A percentile compares a stretch with the other conserved stretches of the same genome.
phyloP scores from a whole-genome alignment of 1,140 invertebrate species.

The Belonocnema kinseyi region DNA sequence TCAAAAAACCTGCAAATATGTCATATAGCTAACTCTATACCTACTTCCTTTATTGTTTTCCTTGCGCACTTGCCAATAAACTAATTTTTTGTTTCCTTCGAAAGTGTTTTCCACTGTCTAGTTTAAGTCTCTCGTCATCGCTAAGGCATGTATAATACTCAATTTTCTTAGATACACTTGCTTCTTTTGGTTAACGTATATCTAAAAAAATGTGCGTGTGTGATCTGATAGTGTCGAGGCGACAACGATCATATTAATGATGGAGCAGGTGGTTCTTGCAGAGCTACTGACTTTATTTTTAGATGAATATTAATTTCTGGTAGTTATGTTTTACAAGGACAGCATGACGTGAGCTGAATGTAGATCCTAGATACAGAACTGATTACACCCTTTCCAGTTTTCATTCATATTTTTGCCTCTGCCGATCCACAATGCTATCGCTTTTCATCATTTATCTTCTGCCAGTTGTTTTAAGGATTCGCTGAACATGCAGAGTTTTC shows the following conservation, averaged over 20 bases:
- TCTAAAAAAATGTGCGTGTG: no score
- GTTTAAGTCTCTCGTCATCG: no score
- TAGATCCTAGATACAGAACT: constrained; percentile 16
- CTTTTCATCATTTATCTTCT: neutral
- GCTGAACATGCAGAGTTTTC: neutral
- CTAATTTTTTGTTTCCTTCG: no score
- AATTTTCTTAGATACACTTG: no score
- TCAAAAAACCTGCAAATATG: no score
- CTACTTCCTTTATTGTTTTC: no score
- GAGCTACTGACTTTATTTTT: neutral
- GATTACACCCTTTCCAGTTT: neutral
- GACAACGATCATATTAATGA: constrained; percentile 3
- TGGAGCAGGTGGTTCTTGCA: constrained; percentile 1
- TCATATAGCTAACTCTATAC: no score
- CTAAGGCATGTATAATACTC: no score
- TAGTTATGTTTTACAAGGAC: neutral
- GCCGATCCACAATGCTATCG: neutral
- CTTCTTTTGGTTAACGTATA: no score
- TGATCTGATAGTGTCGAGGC: neutral
- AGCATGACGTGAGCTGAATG: neutral
- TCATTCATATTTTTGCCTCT: neutral
- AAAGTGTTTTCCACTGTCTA: no score
- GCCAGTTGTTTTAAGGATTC: constrained; percentile 7
- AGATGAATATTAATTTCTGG: constrained; percentile 6
- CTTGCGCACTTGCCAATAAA: no score